phyloP scores from a whole-genome alignment of 2,888 invertebrate genomes.

The Eretmocerus hayati region DNA sequence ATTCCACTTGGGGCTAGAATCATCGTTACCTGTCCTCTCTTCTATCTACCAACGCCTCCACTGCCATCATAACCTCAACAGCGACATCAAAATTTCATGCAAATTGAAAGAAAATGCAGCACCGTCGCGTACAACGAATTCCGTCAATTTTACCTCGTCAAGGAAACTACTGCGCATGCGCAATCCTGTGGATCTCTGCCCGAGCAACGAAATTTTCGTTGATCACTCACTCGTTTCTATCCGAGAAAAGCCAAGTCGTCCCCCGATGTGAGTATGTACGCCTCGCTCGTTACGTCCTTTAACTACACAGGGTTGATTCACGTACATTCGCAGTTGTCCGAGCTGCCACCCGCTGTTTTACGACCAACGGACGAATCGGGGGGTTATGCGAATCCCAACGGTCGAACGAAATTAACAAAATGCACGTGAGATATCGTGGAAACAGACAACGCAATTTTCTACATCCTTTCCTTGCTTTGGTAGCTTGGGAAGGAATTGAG shows the following conservation, averaged over 20 bases:
- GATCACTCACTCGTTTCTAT: conserved; percentile 4
- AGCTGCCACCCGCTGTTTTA: not conserved
- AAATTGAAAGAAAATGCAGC: conserved; percentile 22
- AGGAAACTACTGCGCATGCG: too few relatives aligned
- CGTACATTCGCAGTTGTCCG: conserved; percentile 1
- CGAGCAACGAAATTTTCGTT: conserved; percentile 7
- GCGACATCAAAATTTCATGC: conserved; percentile 20
- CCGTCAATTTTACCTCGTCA: not conserved
- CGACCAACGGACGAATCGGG: not conserved
- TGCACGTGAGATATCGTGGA: not conserved
- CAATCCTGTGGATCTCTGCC: too few relatives aligned
- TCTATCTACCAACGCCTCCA: not conserved
- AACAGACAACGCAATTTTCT: too few relatives aligned
- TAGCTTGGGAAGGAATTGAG: too few relatives aligned
- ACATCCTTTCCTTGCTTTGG: too few relatives aligned
- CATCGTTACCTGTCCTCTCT: not conserved
- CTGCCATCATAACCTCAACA: not conserved
- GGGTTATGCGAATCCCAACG: not conserved
- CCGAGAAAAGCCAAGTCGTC: too few relatives aligned
- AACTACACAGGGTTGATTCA: conserved; percentile 6
- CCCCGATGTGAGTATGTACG: too few relatives aligned
- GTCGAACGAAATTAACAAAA: not conserved
- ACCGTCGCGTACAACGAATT: not conserved
- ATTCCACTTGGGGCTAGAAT: conserved; percentile 2
- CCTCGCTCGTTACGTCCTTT: conserved; percentile 8